Conservation (phyloP, 2,113 vertebrate species). For the Bucco capensis region DNA sequence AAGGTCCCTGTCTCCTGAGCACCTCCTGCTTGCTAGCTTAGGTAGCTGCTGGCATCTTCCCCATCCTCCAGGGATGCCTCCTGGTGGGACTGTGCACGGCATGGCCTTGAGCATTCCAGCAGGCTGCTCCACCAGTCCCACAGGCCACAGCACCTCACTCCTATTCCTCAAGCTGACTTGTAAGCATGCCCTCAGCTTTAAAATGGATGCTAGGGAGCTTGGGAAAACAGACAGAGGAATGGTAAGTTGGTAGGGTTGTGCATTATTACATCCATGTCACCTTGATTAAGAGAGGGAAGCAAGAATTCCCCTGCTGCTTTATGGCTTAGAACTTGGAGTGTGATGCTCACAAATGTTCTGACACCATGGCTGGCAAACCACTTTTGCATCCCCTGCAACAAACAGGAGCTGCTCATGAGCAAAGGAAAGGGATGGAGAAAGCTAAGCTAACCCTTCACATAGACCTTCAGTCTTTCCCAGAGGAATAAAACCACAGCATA, state of each 20-base stretch:
- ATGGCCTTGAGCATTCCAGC: neutral
- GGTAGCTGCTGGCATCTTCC: neutral
- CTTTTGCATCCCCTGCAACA: neutral
- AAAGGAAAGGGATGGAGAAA: neutral
- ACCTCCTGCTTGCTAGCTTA: neutral
- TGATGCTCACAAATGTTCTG: neutral
- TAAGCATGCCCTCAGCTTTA: neutral
- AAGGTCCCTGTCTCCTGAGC: neutral
- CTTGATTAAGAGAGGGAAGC: neutral
- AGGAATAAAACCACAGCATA: neutral
- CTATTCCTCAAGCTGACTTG: neutral
- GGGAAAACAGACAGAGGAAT: conserved; percentile 24
- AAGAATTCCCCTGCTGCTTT: neutral
- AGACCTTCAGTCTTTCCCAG: neutral
- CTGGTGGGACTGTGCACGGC: neutral
- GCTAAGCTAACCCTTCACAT: neutral
- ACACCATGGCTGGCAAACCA: neutral
- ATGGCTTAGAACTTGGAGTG: neutral
- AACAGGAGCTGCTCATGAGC: neutral
- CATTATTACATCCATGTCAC: fast-evolving
- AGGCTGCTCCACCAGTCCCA: neutral
- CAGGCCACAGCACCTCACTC: neutral
- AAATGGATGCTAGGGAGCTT: conserved; percentile 31
- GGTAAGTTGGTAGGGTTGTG: neutral
- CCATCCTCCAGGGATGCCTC: neutral